Base-by-base conservation (phyloP, 2,797 vertebrate species). In the Pseudopleuronectes americanus region DNA sequence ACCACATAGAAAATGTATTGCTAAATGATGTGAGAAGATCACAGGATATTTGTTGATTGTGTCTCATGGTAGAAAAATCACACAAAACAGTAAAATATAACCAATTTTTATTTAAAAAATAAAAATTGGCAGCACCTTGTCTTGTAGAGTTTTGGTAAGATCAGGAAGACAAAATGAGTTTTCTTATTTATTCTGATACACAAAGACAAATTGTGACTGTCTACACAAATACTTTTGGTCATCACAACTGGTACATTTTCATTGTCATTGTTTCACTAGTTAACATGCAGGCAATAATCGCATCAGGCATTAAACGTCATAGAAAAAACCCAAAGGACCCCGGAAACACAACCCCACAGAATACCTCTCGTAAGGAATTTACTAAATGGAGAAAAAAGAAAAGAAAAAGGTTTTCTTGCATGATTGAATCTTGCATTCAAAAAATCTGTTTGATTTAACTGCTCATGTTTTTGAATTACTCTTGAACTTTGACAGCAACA, bases 191-290 rank as follows among this genome's bases (percentile, higher is more conserved):
- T 82, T 86, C 55, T 49, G 64, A 81, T 68, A 82, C 69, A 87
- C 63, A 81, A 77, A 83, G 65, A 89, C 81, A 82, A 82, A 79
- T 79, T 80, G 76, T 84, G 77, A 88, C 71, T 57, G 60, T 70
- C 67, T 49, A 51, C 86, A 82, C 79, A 82, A 87, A 91, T 80
- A 91, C 83, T 85, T 90, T 91, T 90, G 90, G 87, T 92, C 84
- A 80, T 90, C 68, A 88, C 84, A 88, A 80, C 70, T 85, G 78
- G 79, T 81, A 84, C 64, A 79, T 80, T 83, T 79, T 83, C 70
- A 76, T 83, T 71, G 72, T 83, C 77, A 69, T 85, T 69, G 80
- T 82, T 84, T 81, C 57, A 85, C 64, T 83, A 33, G 59, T 74
- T 68, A 76, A 83, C 82, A 90, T 90, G 79, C 87, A 89, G 85